A percentile compares a stretch with the other conserved stretches of the same genome.
These are phyloP conservation scores for Marronus borbonicus DNA, from an alignment of 2,888 invertebrate genomes.

Conservation along the genomic window DNA sequence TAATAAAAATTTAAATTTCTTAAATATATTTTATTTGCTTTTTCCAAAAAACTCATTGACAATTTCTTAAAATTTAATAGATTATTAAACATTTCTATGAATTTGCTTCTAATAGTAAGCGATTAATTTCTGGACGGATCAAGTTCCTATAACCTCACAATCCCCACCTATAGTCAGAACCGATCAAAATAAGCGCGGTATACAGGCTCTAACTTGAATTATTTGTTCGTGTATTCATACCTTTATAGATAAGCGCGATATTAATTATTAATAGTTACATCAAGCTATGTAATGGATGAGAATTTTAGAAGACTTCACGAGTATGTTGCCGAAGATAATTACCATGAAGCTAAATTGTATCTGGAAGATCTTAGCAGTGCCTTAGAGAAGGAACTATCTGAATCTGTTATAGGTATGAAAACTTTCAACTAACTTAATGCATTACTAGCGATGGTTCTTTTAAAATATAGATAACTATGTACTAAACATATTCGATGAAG, in stretches of 20 bases:
- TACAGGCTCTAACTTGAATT: background rate
- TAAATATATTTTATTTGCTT: too few relatives aligned
- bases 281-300: conserved; percentile 28
- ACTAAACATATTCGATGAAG: conserved; percentile 61
- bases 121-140: too few relatives aligned
- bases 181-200: too few relatives aligned
- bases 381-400: conserved; percentile 37
- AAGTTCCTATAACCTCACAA: too few relatives aligned
- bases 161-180: too few relatives aligned
- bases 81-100: too few relatives aligned
- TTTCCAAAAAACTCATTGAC: too few relatives aligned
- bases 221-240: background rate
- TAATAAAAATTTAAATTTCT: too few relatives aligned
- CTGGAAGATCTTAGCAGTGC: conserved; percentile 18
- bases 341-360: conserved; percentile 24
- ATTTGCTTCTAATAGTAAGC: too few relatives aligned
- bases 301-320: conserved; percentile 35
- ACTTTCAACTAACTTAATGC: background rate
- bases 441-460: background rate
- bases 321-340: conserved; percentile 22
- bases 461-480: conserved; percentile 62
- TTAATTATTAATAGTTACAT: too few relatives aligned
- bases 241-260: too few relatives aligned
- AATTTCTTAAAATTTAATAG: too few relatives aligned
- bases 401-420: conserved; percentile 29